phyloP scores from a whole-genome alignment of 2,888 invertebrate species.

The Piscicola geometra region DNA sequence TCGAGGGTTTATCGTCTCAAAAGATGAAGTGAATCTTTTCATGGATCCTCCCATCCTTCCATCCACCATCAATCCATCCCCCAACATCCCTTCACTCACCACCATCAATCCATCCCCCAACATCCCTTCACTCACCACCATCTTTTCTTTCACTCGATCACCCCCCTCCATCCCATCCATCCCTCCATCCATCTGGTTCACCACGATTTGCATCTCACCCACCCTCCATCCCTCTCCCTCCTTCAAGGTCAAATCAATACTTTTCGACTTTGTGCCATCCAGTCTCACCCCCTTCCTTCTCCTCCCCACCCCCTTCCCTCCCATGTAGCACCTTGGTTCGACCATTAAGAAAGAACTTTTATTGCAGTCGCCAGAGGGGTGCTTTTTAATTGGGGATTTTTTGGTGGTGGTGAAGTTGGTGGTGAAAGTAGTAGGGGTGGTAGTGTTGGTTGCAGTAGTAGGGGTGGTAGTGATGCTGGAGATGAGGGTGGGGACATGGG shows the following conservation, averaged over 20 bases:
- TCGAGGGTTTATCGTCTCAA: neutral
- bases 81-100: neutral
- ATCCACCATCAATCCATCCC: neutral
- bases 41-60: neutral
- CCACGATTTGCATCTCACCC: neutral
- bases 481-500: neutral
- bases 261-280: neutral
- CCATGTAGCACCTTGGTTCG: neutral
- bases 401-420: too few species aligned
- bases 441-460: too few species aligned
- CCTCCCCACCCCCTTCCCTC: neutral
- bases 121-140: neutral
- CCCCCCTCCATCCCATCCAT: neutral
- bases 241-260: neutral
- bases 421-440: too few species aligned
- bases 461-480: too few species aligned
- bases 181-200: too few species aligned
- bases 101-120: neutral
- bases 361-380: neutral
- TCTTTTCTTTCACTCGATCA: neutral
- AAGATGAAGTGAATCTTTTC: neutral
- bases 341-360: constrained; percentile 6
- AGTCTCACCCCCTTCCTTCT: neutral
- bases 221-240: neutral
- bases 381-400: neutral